A percentile compares a stretch with the other conserved stretches of the same genome.
Conservation (phyloP, 2,113 vertebrate species). For the Tinamus guttatus region DNA sequence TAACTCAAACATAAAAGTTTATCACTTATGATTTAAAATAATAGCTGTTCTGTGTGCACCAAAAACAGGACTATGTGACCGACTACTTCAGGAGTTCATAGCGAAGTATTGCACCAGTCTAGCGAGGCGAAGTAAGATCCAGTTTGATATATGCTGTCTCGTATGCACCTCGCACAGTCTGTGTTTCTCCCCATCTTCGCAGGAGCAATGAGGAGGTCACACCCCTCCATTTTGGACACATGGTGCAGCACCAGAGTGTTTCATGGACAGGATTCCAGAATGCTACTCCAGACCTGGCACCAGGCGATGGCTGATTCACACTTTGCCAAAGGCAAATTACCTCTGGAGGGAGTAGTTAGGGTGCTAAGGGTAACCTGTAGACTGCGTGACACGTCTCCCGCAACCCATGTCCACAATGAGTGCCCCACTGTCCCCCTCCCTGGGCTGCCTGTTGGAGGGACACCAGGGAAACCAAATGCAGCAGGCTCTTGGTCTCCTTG, state of each 20-base stretch:
- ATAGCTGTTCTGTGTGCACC: neutral
- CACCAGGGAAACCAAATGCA: neutral
- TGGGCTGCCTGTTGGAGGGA: neutral
- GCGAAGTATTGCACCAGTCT: neutral
- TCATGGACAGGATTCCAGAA: neutral
- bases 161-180: fast-evolving
- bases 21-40: neutral
- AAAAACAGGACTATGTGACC: neutral
- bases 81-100: neutral
- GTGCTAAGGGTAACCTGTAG: neutral
- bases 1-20: neutral
- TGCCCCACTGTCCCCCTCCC: neutral
- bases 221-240: fast-evolving
- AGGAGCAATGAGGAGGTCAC: neutral
- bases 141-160: fast-evolving
- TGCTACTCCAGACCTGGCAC: neutral
- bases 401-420: fast-evolving
- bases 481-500: neutral
- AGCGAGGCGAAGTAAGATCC: fast-evolving
- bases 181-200: neutral
- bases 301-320: no score
- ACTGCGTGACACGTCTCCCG: neutral
- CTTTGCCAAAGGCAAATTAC: neutral
- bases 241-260: neutral
- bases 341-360: neutral